These are phyloP conservation scores for Melinaea menophilus DNA, from an alignment of 2,888 invertebrate genomes.

Conservation along the genomic window DNA sequence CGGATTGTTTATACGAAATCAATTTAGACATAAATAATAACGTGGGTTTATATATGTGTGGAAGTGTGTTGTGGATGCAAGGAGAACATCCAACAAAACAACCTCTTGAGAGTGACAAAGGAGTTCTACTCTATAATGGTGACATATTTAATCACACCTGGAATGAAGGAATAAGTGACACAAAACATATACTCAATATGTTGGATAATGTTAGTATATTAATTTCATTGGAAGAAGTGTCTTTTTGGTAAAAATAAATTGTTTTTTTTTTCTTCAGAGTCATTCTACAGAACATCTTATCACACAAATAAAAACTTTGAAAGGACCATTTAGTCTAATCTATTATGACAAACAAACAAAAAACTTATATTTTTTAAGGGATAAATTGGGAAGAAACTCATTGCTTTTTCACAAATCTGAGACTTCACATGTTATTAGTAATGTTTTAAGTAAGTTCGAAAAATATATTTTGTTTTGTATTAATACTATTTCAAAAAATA, in stretches of 20 bases:
- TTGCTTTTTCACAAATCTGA: conserved; percentile 80
- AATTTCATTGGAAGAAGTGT: conserved; percentile 15
- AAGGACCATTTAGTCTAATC: conserved; percentile 92
- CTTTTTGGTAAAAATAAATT: conserved; percentile 31
- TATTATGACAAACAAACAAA: conserved; percentile 80
- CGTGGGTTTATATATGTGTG: conserved; percentile 57
- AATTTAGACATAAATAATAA: conserved; percentile 38
- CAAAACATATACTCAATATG: conserved; percentile 67
- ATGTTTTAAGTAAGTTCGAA: conserved; percentile 67
- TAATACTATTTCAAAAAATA: background rate
- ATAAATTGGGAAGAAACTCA: conserved; percentile 91
- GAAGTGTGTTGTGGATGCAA: conserved; percentile 90
- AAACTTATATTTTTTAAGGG: conserved; percentile 88
- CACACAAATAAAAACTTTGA: conserved; percentile 75
- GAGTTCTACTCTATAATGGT: conserved; percentile 91
- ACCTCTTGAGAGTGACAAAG: conserved; percentile 80
- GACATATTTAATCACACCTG: conserved; percentile 84
- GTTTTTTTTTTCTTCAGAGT: conserved; percentile 38
- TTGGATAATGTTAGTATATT: conserved; percentile 40
- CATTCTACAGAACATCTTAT: conserved; percentile 49
- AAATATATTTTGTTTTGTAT: background rate
- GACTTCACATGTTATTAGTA: conserved; percentile 66
- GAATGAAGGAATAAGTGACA: conserved; percentile 67
- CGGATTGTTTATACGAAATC: conserved; percentile 58
- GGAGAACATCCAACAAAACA: conserved; percentile 81